A percentile compares a stretch with the other conserved stretches of the same genome.
These are phyloP conservation scores for Engystomops pustulosus DNA, from an alignment of 2,113 vertebrate genomes.

Conservation along the genomic window DNA sequence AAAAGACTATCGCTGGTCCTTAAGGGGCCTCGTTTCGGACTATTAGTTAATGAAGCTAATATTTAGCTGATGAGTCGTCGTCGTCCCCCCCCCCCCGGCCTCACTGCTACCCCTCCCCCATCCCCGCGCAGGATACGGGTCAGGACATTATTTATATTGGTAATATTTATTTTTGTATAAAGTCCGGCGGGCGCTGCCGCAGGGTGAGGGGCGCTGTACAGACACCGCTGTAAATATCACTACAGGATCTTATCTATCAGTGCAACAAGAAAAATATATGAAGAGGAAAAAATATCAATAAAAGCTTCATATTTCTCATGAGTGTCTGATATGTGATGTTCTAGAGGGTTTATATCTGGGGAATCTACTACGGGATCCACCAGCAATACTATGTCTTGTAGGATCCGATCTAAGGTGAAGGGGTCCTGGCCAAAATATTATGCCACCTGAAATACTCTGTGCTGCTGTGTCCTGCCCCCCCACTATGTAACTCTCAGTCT, in stretches of 20 bases:
- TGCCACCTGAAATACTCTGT: no score
- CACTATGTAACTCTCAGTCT: no score
- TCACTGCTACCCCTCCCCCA: background rate
- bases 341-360: no score
- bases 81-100: background rate
- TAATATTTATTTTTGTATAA: slow-evolving; percentile 8
- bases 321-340: no score
- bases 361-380: no score
- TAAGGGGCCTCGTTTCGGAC: background rate
- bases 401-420: no score
- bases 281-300: background rate
- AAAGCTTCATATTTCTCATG: background rate
- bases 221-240: background rate
- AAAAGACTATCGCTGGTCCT: slow-evolving; percentile 16
- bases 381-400: no score
- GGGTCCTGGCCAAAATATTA: no score
- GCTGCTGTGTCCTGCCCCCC: no score
- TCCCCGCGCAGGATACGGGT: background rate
- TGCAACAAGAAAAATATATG: background rate
- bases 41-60: slow-evolving; percentile 27
- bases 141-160: background rate
- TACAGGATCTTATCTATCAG: background rate
- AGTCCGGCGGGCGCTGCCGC: background rate
- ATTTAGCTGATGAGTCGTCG: slow-evolving; percentile 1
- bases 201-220: slow-evolving; percentile 26